Percentiles rank a stretch among this genome's conserved stretches.
phyloP scores from a whole-genome alignment of 2,888 invertebrate species.

The Aspidiotus rigidus region DNA sequence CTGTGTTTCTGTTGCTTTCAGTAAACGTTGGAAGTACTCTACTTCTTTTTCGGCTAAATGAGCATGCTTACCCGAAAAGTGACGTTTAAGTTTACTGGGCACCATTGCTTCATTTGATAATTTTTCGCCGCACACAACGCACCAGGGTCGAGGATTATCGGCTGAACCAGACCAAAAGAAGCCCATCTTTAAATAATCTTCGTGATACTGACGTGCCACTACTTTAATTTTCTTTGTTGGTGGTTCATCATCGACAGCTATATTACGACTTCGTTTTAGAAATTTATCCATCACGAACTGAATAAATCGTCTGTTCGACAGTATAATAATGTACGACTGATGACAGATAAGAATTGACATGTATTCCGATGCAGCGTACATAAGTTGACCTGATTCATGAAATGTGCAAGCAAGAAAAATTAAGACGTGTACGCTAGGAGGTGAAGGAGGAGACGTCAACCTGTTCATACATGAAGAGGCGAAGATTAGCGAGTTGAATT shows the following conservation, averaged over 20 bases:
- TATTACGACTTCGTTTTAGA: neutral
- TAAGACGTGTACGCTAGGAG: too few relatives aligned
- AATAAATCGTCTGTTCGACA: too few relatives aligned
- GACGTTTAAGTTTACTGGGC: conserved; percentile 35
- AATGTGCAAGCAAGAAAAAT: too few relatives aligned
- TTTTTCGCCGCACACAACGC: conserved; percentile 32
- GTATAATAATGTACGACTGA: too few relatives aligned
- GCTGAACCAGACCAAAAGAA: conserved; percentile 8
- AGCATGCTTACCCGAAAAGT: conserved; percentile 32
- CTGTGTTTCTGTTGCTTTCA: conserved; percentile 35
- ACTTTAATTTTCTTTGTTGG: neutral
- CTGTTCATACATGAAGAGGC: too few relatives aligned
- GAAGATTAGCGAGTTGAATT: too few relatives aligned
- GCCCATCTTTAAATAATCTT: too few relatives aligned
- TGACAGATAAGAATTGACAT: too few relatives aligned
- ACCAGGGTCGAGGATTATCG: conserved; percentile 33
- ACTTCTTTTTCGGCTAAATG: conserved; percentile 34
- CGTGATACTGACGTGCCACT: too few relatives aligned
- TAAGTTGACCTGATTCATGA: too few relatives aligned
- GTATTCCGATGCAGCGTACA: too few relatives aligned
- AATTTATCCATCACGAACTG: neutral
- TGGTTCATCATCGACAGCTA: neutral
- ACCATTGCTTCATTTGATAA: conserved; percentile 34
- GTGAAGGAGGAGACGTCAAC: too few relatives aligned
- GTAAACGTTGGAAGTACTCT: conserved; percentile 34